These are phyloP conservation scores for Rhinolophus ferrumequinum DNA, from an alignment of 2,113 vertebrate species.

Conservation along the genomic window DNA sequence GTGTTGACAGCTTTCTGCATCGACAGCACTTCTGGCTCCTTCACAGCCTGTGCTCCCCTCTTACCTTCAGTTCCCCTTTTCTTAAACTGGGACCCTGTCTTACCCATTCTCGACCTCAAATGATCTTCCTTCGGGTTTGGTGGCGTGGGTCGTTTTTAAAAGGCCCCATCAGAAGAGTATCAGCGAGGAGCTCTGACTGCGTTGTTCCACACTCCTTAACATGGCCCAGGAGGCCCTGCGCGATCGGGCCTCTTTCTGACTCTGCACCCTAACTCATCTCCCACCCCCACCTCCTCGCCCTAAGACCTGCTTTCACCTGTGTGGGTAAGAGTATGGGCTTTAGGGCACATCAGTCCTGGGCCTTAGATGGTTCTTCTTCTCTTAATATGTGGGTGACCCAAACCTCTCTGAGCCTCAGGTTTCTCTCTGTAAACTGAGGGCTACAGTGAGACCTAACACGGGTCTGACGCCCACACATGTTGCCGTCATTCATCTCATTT, in stretches of 20 bases:
- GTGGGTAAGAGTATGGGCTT: neutral
- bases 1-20: accelerated
- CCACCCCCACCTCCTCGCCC: neutral
- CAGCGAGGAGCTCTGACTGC: neutral
- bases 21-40: too few species aligned
- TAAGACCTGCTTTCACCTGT: neutral
- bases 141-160: neutral
- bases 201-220: accelerated
- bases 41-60: neutral
- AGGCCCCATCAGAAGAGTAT: neutral
- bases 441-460: neutral
- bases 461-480: neutral
- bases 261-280: neutral
- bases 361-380: neutral
- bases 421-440: constrained; percentile 35
- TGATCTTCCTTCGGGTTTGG: neutral
- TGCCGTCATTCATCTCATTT: neutral
- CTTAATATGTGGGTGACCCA: neutral
- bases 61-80: neutral
- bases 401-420: neutral
- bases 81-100: neutral
- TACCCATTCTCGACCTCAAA: neutral
- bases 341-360: neutral
- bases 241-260: neutral
- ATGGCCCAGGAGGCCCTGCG: neutral